Base-by-base conservation (phyloP, 2,113 vertebrate genomes). In the Nycticorax nycticorax region DNA sequence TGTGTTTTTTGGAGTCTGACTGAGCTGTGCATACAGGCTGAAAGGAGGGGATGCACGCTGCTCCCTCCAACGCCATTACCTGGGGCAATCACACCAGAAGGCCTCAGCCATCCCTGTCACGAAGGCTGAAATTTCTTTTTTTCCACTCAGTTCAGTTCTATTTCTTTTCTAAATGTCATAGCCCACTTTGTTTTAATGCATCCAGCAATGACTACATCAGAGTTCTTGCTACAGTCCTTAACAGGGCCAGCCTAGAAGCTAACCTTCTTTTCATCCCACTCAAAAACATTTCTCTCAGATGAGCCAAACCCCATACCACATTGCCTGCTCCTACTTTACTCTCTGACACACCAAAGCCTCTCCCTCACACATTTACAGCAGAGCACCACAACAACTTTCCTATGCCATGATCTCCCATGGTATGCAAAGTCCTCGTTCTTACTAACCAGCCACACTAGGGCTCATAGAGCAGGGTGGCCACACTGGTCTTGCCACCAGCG, bases 41-140 rank as follows among this genome's bases (percentile, higher is more conserved):
- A 80, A 72, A 76, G 73, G 30, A 64, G 7, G 28, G 23, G 37
- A 52, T 47, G 16, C 48, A 33, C 23, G 23, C 8, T 32, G 30
- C 48, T 88, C 26, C 10, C 35, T 73, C 48, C 79, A 82, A 12
- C 4, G 8, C 23, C 39, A 9, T 28, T 22, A 52, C 23, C 43
- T 55, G 21, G 1, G 6, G 45, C 8, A 83, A 76, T 56, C 6
- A 3, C 28, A 64, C 8, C 45, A 59, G 26, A 3, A 85, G 57
- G 32, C 57, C n/a, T 72, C 0, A 0, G 32, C 35, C 59, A 69
- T 3, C 14, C 6, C 45, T 48, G 6, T n/a, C 28, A 56, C 27
- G 21, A 74, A 89, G 32, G 57, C 26, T 94, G n/a, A 64, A 64
- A 76, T 32, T 35, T 80, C 37, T 64, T 28, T 43, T 64, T 83